These are phyloP conservation scores for Hipposideros larvatus DNA, from an alignment of 2,797 vertebrate species.

Conservation along the genomic window DNA sequence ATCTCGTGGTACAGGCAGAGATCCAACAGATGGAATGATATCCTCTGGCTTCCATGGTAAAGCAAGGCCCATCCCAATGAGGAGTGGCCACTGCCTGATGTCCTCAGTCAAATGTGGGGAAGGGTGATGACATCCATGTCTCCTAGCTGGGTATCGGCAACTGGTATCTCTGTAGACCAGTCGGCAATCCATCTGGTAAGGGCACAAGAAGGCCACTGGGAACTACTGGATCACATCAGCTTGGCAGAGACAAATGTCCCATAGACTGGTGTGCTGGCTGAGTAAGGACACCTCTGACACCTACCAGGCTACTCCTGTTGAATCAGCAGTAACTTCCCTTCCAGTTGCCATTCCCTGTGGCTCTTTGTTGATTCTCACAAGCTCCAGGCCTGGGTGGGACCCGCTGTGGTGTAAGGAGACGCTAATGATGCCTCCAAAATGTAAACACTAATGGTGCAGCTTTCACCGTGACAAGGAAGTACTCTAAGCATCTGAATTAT, in stretches of 20 bases:
- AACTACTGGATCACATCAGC: not conserved
- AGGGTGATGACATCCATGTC: not conserved
- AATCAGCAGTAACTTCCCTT: slow-evolving; percentile 17
- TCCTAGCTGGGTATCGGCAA: not conserved
- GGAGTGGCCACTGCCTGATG: not conserved
- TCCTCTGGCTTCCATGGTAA: not conserved
- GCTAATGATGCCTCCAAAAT: not conserved
- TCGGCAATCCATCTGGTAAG: not conserved
- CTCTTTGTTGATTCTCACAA: not conserved
- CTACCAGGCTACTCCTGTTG: not conserved
- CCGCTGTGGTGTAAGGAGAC: not conserved
- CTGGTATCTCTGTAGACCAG: not conserved
- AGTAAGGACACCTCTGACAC: not conserved
- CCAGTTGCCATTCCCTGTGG: not conserved
- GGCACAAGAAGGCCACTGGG: not conserved
- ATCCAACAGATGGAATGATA: not conserved
- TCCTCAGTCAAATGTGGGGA: not conserved
- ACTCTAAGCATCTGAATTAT: not conserved
- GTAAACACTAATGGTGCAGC: not conserved
- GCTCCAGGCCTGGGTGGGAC: not conserved
- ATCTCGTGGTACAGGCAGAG: not conserved
- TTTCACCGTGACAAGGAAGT: not conserved
- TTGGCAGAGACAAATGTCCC: not conserved
- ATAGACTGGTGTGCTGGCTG: not conserved
- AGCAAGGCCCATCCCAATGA: not conserved